Evolutionary conservation across 2,113 vertebrate species (phyloP).

Genomic region (Corythaixoides concolor): DNA sequence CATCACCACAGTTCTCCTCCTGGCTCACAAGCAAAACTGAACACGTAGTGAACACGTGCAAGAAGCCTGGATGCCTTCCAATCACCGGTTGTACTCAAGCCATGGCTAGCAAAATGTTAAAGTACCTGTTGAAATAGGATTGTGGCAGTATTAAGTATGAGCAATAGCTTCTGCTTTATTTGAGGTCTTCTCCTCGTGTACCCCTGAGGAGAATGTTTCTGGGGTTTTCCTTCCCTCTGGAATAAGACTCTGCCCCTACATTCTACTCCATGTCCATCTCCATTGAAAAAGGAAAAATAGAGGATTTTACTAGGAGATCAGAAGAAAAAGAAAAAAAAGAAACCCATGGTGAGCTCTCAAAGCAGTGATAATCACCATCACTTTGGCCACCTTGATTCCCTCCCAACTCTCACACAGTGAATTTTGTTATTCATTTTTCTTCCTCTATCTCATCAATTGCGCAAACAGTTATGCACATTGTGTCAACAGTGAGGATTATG

Average conservation of each 20-base stretch:
- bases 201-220: neutral
- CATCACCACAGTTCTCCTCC: neutral
- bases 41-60: accelerated
- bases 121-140: neutral
- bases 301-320: neutral
- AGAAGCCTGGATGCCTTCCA: neutral
- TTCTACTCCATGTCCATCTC: neutral
- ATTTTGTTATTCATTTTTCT: neutral
- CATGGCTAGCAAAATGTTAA: neutral
- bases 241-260: neutral
- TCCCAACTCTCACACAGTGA: neutral
- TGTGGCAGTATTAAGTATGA: neutral
- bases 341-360: neutral
- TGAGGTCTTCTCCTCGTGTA: neutral
- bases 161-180: neutral
- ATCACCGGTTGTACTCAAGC: neutral
- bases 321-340: neutral
- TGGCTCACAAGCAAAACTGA: neutral
- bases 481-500: neutral
- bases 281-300: neutral
- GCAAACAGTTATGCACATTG: neutral
- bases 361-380: neutral
- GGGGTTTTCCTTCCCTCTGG: neutral
- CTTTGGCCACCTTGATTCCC: neutral
- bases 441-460: neutral